A percentile compares a stretch with the other conserved stretches of the same genome.
These are phyloP conservation scores for Harmothoe impar DNA, from an alignment of 2,888 invertebrate genomes.

Conservation along the genomic window DNA sequence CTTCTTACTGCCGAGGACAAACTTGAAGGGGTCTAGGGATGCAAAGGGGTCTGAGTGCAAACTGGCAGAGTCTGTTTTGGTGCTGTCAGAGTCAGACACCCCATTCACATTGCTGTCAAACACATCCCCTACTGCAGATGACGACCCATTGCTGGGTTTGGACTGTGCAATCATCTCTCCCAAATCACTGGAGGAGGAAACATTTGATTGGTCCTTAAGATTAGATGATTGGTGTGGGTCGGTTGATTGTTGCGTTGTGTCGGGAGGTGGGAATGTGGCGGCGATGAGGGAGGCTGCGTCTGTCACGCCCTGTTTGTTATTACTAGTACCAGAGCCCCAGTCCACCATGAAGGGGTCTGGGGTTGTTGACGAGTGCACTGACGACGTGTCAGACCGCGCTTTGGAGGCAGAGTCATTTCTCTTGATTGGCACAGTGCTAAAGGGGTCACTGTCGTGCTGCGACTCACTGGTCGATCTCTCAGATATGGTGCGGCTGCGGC, in stretches of 20 bases:
- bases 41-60: conserved; percentile 57
- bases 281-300: background rate
- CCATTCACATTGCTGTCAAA: conserved; percentile 51
- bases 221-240: background rate
- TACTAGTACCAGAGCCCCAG: conserved; percentile 27
- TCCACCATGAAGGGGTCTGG: conserved; percentile 51
- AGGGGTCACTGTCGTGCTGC: conserved; percentile 54
- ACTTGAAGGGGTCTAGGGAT: conserved; percentile 58
- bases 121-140: background rate
- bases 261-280: background rate
- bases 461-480: conserved; percentile 57
- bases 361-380: conserved; percentile 43
- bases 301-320: background rate
- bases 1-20: conserved; percentile 52
- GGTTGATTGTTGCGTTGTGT: background rate
- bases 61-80: conserved; percentile 49
- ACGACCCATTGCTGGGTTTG: conserved; percentile 27
- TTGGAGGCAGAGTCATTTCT: conserved; percentile 42
- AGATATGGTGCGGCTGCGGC: conserved; percentile 54
- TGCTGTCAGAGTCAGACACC: conserved; percentile 54
- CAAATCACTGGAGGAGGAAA: conserved; percentile 54
- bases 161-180: conserved; percentile 17
- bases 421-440: conserved; percentile 50
- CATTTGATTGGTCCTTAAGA: conserved; percentile 54
- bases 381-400: conserved; percentile 47